A percentile compares a stretch with the other conserved stretches of the same genome.
Conservation (phyloP, 1,140 invertebrate species). For the Colletes gigas region DNA sequence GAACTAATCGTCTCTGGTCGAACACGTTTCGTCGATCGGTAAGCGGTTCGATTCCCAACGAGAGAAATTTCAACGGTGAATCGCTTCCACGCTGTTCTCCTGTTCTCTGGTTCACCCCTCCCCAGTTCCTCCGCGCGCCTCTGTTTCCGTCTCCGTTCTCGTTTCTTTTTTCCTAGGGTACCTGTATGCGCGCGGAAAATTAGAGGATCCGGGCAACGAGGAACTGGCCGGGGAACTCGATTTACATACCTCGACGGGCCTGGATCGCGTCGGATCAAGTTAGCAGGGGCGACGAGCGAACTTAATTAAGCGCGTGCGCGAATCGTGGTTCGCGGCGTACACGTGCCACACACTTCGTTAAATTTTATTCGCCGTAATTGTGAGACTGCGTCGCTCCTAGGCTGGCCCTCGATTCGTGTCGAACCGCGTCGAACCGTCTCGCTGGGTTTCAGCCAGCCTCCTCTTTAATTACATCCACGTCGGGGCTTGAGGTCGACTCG, state of each 20-base stretch:
- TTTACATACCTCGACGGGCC: constrained; percentile 65
- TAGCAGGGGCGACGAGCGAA: constrained; percentile 63
- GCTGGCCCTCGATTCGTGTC: neutral
- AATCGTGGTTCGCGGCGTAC: constrained; percentile 56
- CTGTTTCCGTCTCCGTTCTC: neutral
- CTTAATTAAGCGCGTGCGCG: constrained; percentile 70
- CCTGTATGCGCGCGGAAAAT: constrained; percentile 57
- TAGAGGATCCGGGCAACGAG: constrained; percentile 54
- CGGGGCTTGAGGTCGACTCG: constrained; percentile 9
- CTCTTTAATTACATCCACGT: constrained; percentile 61
- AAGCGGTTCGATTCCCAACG: no score
- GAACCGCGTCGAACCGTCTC: neutral
- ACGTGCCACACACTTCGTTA: constrained; percentile 68
- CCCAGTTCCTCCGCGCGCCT: no score
- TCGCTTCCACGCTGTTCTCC: neutral
- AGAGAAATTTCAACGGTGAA: neutral
- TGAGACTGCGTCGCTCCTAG: constrained; percentile 43
- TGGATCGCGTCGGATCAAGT: constrained; percentile 64
- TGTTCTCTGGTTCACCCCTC: neutral
- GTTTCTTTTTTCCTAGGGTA: constrained; percentile 4
- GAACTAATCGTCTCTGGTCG: no score
- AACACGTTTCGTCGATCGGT: no score
- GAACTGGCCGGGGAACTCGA: constrained; percentile 59
- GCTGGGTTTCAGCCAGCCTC: constrained; percentile 5
- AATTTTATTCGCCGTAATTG: constrained; percentile 72